Evolutionary conservation across 2,113 vertebrate species (phyloP).

Genomic region (Misgurnus mizolepis): DNA sequence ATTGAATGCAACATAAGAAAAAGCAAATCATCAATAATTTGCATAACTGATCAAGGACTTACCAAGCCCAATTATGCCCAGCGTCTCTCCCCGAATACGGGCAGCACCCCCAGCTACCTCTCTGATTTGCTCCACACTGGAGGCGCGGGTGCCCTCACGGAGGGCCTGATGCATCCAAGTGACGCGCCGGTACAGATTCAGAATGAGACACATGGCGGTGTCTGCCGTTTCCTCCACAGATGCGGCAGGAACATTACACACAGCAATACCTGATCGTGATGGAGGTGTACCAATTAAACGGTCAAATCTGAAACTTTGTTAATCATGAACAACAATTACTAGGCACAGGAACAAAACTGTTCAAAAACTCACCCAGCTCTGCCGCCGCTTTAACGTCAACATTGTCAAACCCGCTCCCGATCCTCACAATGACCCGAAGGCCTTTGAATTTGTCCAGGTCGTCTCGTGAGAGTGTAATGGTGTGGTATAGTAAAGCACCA

Average conservation of each 20-base stretch:
- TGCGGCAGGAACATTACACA: conserved; percentile 81
- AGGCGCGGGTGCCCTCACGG: conserved; percentile 79
- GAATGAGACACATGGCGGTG: conserved; percentile 80
- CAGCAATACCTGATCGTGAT: conserved; percentile 76
- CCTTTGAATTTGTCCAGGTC: conserved; percentile 85
- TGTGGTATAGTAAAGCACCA: conserved; percentile 84
- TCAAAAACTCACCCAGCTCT: conserved; percentile 72
- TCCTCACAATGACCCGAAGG: conserved; percentile 82
- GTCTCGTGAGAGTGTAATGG: conserved; percentile 81
- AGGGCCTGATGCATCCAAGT: conserved; percentile 85
- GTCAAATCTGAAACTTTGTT: neutral
- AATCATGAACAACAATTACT: neutral
- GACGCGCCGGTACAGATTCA: conserved; percentile 82
- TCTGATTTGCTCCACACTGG: conserved; percentile 81
- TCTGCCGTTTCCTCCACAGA: conserved; percentile 85
- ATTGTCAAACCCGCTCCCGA: conserved; percentile 83
- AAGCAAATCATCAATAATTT: neutral
- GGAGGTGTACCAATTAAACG: neutral
- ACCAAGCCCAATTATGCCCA: conserved; percentile 85
- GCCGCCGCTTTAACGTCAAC: conserved; percentile 82
- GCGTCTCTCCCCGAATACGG: conserved; percentile 82
- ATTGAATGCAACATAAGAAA: no score
- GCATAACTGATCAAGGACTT: conserved; percentile 43
- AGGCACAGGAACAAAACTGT: neutral
- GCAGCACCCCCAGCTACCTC: conserved; percentile 83